Percentiles rank a stretch among this genome's conserved stretches.
These are phyloP conservation scores for Rosalia funebris DNA, from an alignment of 2,888 invertebrate species.

Conservation along the genomic window DNA sequence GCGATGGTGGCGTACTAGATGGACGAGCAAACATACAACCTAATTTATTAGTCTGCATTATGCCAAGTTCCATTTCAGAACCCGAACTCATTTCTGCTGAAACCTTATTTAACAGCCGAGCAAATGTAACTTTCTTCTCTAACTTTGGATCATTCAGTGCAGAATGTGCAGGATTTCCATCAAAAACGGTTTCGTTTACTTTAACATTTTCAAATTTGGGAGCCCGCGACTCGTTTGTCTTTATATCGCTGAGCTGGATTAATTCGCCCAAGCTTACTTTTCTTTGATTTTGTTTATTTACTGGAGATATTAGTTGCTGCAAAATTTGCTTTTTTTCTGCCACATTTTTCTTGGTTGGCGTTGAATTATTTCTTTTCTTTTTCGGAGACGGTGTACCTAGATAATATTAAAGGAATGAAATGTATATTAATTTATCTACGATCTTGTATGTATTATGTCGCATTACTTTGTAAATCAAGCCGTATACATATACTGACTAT, in stretches of 20 bases:
- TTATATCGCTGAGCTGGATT: constrained; percentile 77
- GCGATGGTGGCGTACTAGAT: constrained; percentile 73
- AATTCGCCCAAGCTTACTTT: constrained; percentile 78
- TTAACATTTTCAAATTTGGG: constrained; percentile 64
- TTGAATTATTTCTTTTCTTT: constrained; percentile 82
- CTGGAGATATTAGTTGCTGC: constrained; percentile 77
- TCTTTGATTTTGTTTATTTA: constrained; percentile 70
- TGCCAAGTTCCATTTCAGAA: constrained; percentile 72
- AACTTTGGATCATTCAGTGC: constrained; percentile 75
- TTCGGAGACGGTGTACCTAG: constrained; percentile 80
- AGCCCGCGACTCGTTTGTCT: constrained; percentile 55
- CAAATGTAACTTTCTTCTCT: constrained; percentile 83
- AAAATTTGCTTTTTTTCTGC: constrained; percentile 83
- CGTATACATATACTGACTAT: constrained; percentile 25
- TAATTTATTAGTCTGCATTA: constrained; percentile 60
- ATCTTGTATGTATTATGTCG: constrained; percentile 6
- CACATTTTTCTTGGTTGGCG: constrained; percentile 77
- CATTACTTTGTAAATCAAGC: constrained; percentile 23
- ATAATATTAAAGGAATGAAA: constrained; percentile 9
- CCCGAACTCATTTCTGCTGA: constrained; percentile 83
- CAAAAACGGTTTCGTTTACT: constrained; percentile 71
- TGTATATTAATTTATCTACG: background rate
- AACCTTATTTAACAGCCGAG: constrained; percentile 73
- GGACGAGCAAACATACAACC: constrained; percentile 63
- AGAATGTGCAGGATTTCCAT: constrained; percentile 65